Conservation (phyloP, 2,113 vertebrate genomes). For the Notothenia rossii region DNA sequence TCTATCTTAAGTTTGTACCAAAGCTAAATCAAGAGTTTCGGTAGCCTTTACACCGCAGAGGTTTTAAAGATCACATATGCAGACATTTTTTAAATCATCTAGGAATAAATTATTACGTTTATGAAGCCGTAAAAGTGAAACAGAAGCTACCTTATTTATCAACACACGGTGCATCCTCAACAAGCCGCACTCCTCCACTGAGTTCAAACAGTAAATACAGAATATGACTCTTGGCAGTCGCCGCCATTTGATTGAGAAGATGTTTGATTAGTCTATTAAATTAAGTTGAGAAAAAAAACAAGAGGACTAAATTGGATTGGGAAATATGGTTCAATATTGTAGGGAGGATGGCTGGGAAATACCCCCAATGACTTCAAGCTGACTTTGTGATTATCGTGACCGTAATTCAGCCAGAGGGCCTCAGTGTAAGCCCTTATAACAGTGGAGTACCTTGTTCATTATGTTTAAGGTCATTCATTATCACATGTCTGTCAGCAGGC, state of each 20-base stretch:
- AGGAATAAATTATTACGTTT: conserved; percentile 19
- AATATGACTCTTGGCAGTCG: conserved; percentile 49
- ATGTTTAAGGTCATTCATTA: not conserved
- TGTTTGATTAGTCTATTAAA: conserved; percentile 34
- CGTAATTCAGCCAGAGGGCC: conserved; percentile 3
- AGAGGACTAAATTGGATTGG: conserved; percentile 34
- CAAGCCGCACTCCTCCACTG: conserved; percentile 32
- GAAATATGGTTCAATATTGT: too few species aligned
- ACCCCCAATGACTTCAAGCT: not conserved
- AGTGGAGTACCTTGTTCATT: not conserved
- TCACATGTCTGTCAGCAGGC: not conserved
- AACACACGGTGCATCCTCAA: conserved; percentile 25
- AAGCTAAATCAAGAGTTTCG: not conserved
- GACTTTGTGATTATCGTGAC: not conserved
- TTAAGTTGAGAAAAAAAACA: conserved; percentile 39
- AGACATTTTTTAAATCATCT: not conserved
- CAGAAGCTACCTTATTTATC: conserved; percentile 38
- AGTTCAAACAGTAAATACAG: conserved; percentile 39
- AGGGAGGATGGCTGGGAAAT: conserved; percentile 2
- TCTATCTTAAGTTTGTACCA: not conserved
- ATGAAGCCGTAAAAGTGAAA: conserved; percentile 38
- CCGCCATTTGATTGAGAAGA: conserved; percentile 13
- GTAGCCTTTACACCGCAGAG: not conserved
- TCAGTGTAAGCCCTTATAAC: not conserved
- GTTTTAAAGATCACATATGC: not conserved